Conservation (phyloP, 2,797 vertebrate genomes). For the Dendrocincla fuliginosa region DNA sequence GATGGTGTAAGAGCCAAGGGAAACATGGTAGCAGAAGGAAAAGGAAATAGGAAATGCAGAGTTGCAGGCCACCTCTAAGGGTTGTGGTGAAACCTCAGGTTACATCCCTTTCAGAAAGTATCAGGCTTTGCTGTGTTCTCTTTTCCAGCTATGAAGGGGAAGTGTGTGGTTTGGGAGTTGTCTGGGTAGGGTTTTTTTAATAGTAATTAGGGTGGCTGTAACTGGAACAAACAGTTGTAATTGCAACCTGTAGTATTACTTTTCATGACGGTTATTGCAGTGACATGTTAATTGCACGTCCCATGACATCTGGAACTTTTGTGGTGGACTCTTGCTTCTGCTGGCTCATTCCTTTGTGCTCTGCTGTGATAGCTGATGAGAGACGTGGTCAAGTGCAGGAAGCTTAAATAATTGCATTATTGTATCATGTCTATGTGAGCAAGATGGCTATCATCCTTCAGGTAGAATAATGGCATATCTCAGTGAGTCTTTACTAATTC, state of each 20-base stretch:
- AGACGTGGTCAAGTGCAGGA: neutral
- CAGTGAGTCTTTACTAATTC: neutral
- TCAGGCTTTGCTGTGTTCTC: neutral
- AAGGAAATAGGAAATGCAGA: neutral
- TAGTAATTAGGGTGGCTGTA: neutral
- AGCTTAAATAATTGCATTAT: neutral
- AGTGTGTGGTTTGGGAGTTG: neutral
- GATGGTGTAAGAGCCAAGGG: neutral
- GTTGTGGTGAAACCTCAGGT: rapidly evolving
- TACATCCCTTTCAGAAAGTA: neutral
- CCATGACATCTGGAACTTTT: neutral
- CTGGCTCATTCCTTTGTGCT: neutral
- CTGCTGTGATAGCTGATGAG: neutral
- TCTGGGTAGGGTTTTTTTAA: neutral
- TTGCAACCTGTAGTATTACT: neutral
- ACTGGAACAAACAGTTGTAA: neutral
- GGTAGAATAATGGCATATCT: neutral
- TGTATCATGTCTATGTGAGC: neutral
- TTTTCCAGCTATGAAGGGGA: neutral
- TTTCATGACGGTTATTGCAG: neutral
- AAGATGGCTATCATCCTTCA: neutral
- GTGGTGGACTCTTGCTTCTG: neutral
- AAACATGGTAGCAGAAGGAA: neutral
- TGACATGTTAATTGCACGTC: neutral
- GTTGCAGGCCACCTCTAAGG: neutral